A percentile compares a stretch with the other conserved stretches of the same genome.
phyloP scores from a whole-genome alignment of 64 coral and sea anemone species.

The Exaiptasia diaphana region DNA sequence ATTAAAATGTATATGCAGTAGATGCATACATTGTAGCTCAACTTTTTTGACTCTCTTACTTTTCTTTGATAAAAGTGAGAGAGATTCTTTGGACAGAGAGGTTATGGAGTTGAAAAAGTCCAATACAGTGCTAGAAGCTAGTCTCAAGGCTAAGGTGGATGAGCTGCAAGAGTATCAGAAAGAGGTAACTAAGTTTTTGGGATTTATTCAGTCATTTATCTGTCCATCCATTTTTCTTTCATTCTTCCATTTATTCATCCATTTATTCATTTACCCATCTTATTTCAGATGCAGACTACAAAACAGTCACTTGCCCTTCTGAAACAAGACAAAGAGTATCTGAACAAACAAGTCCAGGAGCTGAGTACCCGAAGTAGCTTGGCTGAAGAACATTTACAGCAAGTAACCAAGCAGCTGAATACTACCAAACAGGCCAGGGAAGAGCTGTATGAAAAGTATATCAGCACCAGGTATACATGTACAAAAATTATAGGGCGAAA shows the following conservation, averaged over 20 bases:
- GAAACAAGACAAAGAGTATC: slow-evolving; percentile 96
- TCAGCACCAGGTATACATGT: slow-evolving; percentile 57
- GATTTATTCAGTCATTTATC: background rate
- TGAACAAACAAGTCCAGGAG: slow-evolving; percentile 81
- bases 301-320: slow-evolving; percentile 78
- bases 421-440: slow-evolving; percentile 80
- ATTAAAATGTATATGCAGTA: too few species aligned
- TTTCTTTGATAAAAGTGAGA: slow-evolving; percentile 45
- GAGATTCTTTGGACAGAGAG: slow-evolving; percentile 63
- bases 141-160: slow-evolving; percentile 65
- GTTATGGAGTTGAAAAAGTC: slow-evolving; percentile 78
- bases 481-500: background rate
- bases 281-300: slow-evolving; percentile 54
- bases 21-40: too few species aligned
- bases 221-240: background rate
- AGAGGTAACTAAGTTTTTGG: slow-evolving; percentile 30
- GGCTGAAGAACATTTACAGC: slow-evolving; percentile 70
- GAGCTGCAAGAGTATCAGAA: slow-evolving; percentile 78
- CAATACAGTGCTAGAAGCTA: slow-evolving; percentile 68
- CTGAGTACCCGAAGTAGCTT: slow-evolving; percentile 64
- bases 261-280: background rate
- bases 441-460: slow-evolving; percentile 92
- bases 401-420: slow-evolving; percentile 47
- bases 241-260: background rate
- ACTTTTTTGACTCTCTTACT: too few species aligned